These are phyloP conservation scores for Mesocentrotus franciscanus DNA, from an alignment of 53 echinoderm and acorn worm species.

Conservation along the genomic window DNA sequence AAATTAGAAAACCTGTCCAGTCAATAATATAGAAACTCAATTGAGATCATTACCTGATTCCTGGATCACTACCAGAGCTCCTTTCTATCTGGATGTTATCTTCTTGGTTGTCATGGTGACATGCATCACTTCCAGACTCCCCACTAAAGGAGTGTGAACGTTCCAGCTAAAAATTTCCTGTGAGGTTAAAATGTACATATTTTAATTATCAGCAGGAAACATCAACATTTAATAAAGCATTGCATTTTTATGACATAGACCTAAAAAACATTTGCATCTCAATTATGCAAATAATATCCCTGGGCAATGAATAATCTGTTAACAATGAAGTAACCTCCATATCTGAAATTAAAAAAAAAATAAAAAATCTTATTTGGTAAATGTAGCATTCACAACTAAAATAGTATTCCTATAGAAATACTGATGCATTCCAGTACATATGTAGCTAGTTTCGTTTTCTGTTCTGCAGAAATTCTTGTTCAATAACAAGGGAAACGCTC, in stretches of 20 bases:
- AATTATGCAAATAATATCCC: neutral
- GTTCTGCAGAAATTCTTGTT: no score
- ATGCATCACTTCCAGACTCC: slow-evolving; percentile 6
- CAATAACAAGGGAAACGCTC: no score
- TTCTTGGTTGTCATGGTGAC: slow-evolving; percentile 34
- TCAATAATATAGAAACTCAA: neutral
- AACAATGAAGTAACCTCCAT: neutral
- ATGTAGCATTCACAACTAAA: no score
- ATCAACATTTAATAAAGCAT: neutral
- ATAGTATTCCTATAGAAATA: no score
- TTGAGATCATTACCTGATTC: slow-evolving; percentile 24
- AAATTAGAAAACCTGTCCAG: no score
- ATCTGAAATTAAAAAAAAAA: neutral
- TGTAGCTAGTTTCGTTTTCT: no score
- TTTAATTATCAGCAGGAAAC: neutral
- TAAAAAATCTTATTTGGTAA: no score
- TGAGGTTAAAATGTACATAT: neutral
- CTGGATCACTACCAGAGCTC: slow-evolving; percentile 51
- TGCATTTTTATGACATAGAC: neutral
- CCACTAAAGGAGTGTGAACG: slow-evolving; percentile 62
- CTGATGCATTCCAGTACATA: no score
- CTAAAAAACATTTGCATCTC: neutral
- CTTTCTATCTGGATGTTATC: slow-evolving; percentile 26
- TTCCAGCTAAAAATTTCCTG: slow-evolving; percentile 62
- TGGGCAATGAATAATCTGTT: neutral